Evolutionary conservation across 1,140 invertebrate species (phyloP), one percentile per base, ranked within the genome.

Genomic region (Drosophila pandora): DNA sequence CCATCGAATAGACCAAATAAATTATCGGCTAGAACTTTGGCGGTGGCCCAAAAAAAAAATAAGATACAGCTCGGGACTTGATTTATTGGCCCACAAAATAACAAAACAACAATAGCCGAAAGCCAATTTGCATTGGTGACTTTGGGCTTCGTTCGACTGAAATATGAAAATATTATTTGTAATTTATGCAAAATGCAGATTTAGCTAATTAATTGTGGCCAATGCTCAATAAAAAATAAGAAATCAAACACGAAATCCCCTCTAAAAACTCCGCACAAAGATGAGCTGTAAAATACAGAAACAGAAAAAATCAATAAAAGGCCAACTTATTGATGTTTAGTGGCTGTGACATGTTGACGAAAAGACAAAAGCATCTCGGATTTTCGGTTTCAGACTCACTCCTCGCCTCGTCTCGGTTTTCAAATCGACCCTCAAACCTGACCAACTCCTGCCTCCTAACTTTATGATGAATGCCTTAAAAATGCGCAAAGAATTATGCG

Each of bases 181-280:
- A 87, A 87, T 88, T 88, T 88, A 87, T 87, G 83, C 83, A 87
- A 87, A 87, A 87, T 88, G 83, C 79, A 83, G 83, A 88, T 87
- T 87, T 76, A 72, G 13, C 83, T 88, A 87, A 87, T 87, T 87
- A 87, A 87, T 87, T 87, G 79, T 87, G 75, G 83, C 78, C 83
- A 88, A 82, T 79, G 75, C 77, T 70, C 83, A 88, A 83, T 88
- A 85, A 77, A 85, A 83, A 67, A 50, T 62, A 23, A 53, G 43
- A 76, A 64, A 78, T 61, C 25, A 39, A 77, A 70, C 53, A 70
- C 52, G 54, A 70, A 77, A 59, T 63, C 65, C 47, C 71, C 53
- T 37, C 63, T 70, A 80, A 84, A 83, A 61, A 64, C 74, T 85
- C 84, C 60, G 79, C 82, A 87, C 81, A 85, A 85, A 82, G 81